Conservation (phyloP, 2,888 invertebrate species). For the Stenichneumon culpator region DNA sequence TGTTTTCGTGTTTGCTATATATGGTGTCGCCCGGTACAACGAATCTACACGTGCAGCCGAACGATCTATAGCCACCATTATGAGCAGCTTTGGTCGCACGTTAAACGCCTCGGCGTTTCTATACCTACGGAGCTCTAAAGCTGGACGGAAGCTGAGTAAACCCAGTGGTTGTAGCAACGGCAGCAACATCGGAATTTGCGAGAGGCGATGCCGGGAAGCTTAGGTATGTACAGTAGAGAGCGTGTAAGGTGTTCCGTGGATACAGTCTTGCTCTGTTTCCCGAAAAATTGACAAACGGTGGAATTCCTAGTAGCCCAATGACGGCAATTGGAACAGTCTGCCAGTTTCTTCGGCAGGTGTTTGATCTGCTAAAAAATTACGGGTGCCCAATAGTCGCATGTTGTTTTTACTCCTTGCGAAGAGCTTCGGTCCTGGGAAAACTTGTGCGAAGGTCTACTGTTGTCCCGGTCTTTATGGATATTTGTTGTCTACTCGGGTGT, state of each 20-base stretch:
- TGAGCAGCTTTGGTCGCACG: slow-evolving; percentile 41
- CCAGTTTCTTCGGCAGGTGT: background rate
- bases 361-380: background rate
- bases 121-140: slow-evolving; percentile 25
- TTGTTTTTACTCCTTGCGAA: background rate
- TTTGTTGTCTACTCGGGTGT: slow-evolving; percentile 12
- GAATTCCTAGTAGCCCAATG: background rate
- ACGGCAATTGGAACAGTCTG: background rate
- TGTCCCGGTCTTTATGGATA: background rate
- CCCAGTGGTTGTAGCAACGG: slow-evolving; percentile 5
- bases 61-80: slow-evolving; percentile 50
- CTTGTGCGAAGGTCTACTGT: background rate
- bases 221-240: background rate
- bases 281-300: background rate
- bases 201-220: slow-evolving; percentile 9
- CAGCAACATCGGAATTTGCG: slow-evolving; percentile 15
- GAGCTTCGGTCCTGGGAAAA: background rate
- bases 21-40: background rate
- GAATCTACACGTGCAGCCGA: slow-evolving; percentile 37
- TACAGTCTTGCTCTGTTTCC: background rate
- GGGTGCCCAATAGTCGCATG: background rate
- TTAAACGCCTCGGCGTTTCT: slow-evolving; percentile 47
- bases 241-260: background rate
- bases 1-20: slow-evolving; percentile 14
- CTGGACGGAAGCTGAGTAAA: slow-evolving; percentile 20